Evolutionary conservation across 1,140 invertebrate genomes (phyloP), one percentile per base, ranked within the genome.

Genomic region (Oryctes rhinoceros): DNA sequence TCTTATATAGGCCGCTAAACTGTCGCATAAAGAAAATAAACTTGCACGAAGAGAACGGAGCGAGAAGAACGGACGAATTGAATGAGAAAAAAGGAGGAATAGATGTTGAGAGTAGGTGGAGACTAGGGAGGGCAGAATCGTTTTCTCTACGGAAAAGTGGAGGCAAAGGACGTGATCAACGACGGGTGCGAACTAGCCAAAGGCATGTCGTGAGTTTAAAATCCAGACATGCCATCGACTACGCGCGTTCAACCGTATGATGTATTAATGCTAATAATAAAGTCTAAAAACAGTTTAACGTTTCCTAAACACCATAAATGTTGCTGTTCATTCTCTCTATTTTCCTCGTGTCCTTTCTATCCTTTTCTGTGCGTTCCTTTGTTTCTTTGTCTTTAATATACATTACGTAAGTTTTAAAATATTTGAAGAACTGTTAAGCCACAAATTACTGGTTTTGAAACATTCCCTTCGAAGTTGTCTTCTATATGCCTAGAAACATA

Each of bases 1-100:
- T 79, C 81, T 82, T 84, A 84, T 83, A 83, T 79, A 81, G 80
- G 79, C 81, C 78, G 80, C 81, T 76, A 80, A 82, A 83, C 80
- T 82, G 74, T 79, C 78, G 80, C 81, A 83, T 83, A 83, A 83
- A 84, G 81, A 84, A 83, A 83, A 84, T 84, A 83, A 84, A 84
- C 80, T 80, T 79, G 76, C 59, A 76, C 76, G 75, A 83, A 81
- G 79, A 76, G 80, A 74, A 80, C n/a, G 3, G 62, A 67, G 62
- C 62, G 53, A 59, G 53, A 59, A 15, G 53, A 81, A 82, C 67
- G 67, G 67, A 15, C 3, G 9, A n/a, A 30, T 10, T 47, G 74
- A 18, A 18, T 37, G 74, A 2, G 74, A 37, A 44, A 76, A 76
- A 76, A 76, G 62, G 62, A 5, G 30, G n/a, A 18, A 67, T 67